Base-by-base conservation (phyloP, 2,113 vertebrate species). In the Formicarius rufipectus region DNA sequence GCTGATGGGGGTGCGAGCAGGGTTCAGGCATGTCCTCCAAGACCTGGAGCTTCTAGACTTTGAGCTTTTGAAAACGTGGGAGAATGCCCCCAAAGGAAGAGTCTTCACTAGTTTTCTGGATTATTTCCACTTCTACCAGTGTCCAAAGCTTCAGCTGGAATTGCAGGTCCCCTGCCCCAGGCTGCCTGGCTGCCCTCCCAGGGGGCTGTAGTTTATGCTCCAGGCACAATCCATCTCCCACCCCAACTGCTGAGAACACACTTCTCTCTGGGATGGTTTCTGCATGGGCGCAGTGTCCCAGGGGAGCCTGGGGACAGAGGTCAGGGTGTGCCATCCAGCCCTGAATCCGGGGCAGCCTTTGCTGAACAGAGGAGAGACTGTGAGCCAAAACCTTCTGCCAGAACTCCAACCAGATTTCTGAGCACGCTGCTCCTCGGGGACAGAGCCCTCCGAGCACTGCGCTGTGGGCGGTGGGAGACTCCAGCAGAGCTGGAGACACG, bases 381-480 rank as follows among this genome's bases (percentile, higher is more conserved):
- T 0, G 17, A 89, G 85, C 66, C 50, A 9, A 59, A 91, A 27
- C 18, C 33, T 72, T 10, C 44, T 88, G 84, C 55, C 55, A 40
- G 37, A 82, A 40, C n/a, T n/a, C 42, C 47, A 14, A 14, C 9
- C 50, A 83, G 63, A 58, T 42, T n/a, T 7, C 10, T 77, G 75
- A 28, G 58, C 89, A 31, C 0, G 30, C 64, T 10, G 40, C 37
- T 94, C 45, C 82, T n/a, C 0, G 1, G 94, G 59, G 91, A 52
- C 66, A 7, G 84, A 62, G 69, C 81, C 62, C 87, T 39, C 12
- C 2, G 13, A 79, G 91, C 58, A 6, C 78, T 42, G 92, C 55
- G 4, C 88, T 0, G 68, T 90, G 96, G 90, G 96, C 10, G 68
- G 85, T 93, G 95, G 92, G 92, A 86, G 83, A 88, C 93, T 90